A percentile compares a stretch with the other conserved stretches of the same genome.
Conservation (phyloP, 2,113 vertebrate species). For the Thymallus thymallus region DNA sequence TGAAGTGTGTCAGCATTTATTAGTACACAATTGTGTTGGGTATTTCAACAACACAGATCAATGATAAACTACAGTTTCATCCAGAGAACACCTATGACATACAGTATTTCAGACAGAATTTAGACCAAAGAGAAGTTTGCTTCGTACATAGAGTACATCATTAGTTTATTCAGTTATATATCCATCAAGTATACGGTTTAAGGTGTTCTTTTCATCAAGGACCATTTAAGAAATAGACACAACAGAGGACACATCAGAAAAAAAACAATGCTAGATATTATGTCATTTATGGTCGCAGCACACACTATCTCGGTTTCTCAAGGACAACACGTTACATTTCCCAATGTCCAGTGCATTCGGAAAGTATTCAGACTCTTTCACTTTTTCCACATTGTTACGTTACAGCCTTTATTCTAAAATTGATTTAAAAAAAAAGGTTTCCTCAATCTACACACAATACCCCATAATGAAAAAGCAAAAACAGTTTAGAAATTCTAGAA, state of each 20-base stretch:
- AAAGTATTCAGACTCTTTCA: no score
- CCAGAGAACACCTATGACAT: neutral
- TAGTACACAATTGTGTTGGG: neutral
- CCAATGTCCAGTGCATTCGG: no score
- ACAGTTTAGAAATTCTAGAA: no score
- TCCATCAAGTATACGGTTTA: neutral
- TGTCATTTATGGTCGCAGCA: neutral
- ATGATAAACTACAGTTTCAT: neutral
- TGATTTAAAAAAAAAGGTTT: no score
- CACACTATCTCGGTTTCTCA: slow-evolving; percentile 1
- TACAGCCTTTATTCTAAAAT: no score
- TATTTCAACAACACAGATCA: neutral
- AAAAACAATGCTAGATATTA: neutral
- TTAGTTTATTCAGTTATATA: neutral
- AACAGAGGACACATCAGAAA: neutral
- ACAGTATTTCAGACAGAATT: neutral
- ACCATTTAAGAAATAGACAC: neutral
- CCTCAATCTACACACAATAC: no score
- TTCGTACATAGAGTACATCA: neutral
- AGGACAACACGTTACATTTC: neutral
- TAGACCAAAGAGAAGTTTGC: neutral
- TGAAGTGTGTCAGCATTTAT: neutral
- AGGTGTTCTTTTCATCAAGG: neutral
- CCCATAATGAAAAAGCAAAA: no score
- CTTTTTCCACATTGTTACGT: no score